phyloP scores from a whole-genome alignment of 1,140 invertebrate genomes.

The Halesus radiatus region DNA sequence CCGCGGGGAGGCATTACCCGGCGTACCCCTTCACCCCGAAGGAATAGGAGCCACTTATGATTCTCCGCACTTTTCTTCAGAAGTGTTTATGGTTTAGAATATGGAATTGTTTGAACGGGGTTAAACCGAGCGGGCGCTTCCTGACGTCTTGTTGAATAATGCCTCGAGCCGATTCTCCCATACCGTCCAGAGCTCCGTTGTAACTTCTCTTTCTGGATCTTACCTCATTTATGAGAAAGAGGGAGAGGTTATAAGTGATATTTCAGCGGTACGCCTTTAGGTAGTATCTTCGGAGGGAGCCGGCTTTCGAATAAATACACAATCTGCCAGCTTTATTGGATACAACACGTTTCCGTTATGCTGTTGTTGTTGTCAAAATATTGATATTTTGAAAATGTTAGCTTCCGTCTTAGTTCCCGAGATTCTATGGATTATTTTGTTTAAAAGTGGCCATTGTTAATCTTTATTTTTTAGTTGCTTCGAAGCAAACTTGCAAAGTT shows the following conservation, averaged over 20 bases:
- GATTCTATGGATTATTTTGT: too few species aligned
- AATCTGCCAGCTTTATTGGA: not conserved
- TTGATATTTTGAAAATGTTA: too few species aligned
- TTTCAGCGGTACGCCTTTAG: not conserved
- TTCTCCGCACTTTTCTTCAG: constrained; percentile 56
- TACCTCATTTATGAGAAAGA: too few species aligned
- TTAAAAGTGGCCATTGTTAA: too few species aligned
- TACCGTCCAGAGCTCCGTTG: too few species aligned
- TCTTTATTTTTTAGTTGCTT: too few species aligned
- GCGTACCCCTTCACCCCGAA: constrained; percentile 48
- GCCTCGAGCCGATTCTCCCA: not conserved
- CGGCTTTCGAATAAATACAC: constrained; percentile 20
- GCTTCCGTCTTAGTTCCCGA: too few species aligned
- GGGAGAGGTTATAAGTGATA: too few species aligned
- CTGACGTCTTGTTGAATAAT: constrained; percentile 53
- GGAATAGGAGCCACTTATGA: constrained; percentile 54
- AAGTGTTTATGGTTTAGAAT: constrained; percentile 58
- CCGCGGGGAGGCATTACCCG: constrained; percentile 52
- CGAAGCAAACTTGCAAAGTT: too few species aligned
- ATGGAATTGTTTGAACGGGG: constrained; percentile 57
- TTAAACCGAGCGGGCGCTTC: constrained; percentile 37
- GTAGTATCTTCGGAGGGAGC: constrained; percentile 7
- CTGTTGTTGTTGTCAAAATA: too few species aligned
- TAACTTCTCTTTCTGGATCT: too few species aligned
- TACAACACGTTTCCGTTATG: too few species aligned